Base-by-base conservation (phyloP, 1,140 invertebrate species). In the Medauroidea extradentata region DNA sequence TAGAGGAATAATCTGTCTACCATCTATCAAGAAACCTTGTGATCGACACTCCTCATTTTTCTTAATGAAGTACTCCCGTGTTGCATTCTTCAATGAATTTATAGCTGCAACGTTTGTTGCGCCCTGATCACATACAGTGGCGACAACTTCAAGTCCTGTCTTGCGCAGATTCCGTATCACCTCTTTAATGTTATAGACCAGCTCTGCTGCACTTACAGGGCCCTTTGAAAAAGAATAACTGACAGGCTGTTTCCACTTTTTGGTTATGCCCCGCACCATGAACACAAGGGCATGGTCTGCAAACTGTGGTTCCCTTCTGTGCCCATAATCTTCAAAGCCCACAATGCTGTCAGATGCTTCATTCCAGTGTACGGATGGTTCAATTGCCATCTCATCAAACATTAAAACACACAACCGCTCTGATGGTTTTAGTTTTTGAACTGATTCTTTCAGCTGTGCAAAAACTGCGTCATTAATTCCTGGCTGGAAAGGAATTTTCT, bases 401-500 rank as follows among this genome's bases (percentile, higher is more conserved):
- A 63, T 46, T 13, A 66, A 16, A 11, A 39, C 42, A 50, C 54
- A 61, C 11, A 56, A n/a, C 24, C 48, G 54, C 27, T 63, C 62
- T 14, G 38, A 24, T 23, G n/a, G 8, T 42, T 41, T 1, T 21
- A 59, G 9, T 16, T 60, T 62, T 44, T 50, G 16, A 4, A 53
- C 57, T 53, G 51, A 61, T 46, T 59, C 64, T 59, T 65, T 62
- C 29, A 73, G 41, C 34, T 67, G 48, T 43, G 56, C 34, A 49
- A 71, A 67, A 21, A 72, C 21, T 38, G 65, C 56, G 42, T 63
- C 56, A 64, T 67, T 70, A 42, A 70, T 62, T 13, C 67, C 67
- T 23, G 68, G 53, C n/a, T 53, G 58, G 24, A 67, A 61, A 18
- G 63, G 63, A 46, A 66, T 48, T 46, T 65, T 54, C 3, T 29